Percentiles rank a stretch among this genome's conserved stretches.
Conservation (phyloP, 2,888 invertebrate genomes). For the Sisyra nigra region DNA sequence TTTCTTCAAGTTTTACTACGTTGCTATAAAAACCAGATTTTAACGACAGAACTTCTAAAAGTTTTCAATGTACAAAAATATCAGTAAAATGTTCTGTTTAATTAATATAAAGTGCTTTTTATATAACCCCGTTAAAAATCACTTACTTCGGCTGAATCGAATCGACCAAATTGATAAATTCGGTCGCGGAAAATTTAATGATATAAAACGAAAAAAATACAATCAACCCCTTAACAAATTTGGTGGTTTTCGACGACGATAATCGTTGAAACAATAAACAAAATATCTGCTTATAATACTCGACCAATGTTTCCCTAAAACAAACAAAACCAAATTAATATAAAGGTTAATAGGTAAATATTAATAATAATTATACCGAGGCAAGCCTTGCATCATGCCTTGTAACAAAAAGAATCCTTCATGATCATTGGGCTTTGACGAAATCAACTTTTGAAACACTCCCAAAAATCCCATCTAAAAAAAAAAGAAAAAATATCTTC, state of each 20-base stretch:
- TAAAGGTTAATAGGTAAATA: conserved; percentile 3
- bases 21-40: too few species aligned
- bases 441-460: conserved; percentile 91
- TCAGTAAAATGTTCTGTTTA: too few species aligned
- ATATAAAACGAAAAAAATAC: conserved; percentile 82
- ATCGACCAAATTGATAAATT: conserved; percentile 64
- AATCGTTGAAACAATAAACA: conserved; percentile 85
- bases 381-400: conserved; percentile 67
- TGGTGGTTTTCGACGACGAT: conserved; percentile 85
- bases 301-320: conserved; percentile 52
- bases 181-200: conserved; percentile 59
- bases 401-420: conserved; percentile 90
- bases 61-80: too few species aligned
- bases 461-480: conserved; percentile 67
- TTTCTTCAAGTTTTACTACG: too few species aligned
- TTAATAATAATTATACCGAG: conserved; percentile 40
- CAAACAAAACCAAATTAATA: background rate
- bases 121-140: conserved; percentile 4
- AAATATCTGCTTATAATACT: conserved; percentile 76
- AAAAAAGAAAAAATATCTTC: conserved; percentile 9
- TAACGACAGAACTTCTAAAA: too few species aligned
- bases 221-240: conserved; percentile 79
- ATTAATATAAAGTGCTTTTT: too few species aligned
- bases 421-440: conserved; percentile 88
- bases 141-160: conserved; percentile 70